phyloP scores from a whole-genome alignment of 2,113 vertebrate species.

The Callipepla californica region DNA sequence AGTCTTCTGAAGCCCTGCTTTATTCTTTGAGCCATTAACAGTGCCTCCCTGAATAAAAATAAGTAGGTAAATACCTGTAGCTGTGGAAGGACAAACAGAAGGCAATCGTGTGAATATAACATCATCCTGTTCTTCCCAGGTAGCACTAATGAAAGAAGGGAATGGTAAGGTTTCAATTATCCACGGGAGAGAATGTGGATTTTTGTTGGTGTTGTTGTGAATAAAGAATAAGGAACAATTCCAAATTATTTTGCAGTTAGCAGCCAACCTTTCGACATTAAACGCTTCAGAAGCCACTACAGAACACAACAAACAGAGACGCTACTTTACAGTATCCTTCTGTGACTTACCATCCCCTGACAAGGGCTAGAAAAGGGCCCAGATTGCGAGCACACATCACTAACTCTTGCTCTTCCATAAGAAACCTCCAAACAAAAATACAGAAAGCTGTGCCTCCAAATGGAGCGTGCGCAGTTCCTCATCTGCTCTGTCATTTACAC shows the following conservation, averaged over 20 bases:
- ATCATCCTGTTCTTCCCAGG: not conserved
- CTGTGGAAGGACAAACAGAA: not conserved
- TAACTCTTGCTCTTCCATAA: slow-evolving; percentile 53
- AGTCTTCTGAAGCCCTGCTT: slow-evolving; percentile 17
- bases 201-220: not conserved
- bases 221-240: slow-evolving; percentile 26
- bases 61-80: not conserved
- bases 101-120: not conserved
- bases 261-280: slow-evolving; percentile 47
- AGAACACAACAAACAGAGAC: slow-evolving; percentile 37
- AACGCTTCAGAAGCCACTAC: slow-evolving; percentile 28
- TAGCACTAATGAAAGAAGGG: not conserved
- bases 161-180: not conserved
- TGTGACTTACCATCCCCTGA: slow-evolving; percentile 64
- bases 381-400: slow-evolving; percentile 55
- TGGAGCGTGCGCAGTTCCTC: not conserved
- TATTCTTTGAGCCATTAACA: not conserved
- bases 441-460: not conserved
- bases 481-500: slow-evolving; percentile 9
- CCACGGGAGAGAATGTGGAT: not conserved
- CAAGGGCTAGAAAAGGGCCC: slow-evolving; percentile 54
- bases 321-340: slow-evolving; percentile 35
- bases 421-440: slow-evolving; percentile 12
- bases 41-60: not conserved
- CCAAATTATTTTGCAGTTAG: slow-evolving; percentile 60